phyloP scores from a whole-genome alignment of 2,797 vertebrate species.

The Manis pentadactyla region DNA sequence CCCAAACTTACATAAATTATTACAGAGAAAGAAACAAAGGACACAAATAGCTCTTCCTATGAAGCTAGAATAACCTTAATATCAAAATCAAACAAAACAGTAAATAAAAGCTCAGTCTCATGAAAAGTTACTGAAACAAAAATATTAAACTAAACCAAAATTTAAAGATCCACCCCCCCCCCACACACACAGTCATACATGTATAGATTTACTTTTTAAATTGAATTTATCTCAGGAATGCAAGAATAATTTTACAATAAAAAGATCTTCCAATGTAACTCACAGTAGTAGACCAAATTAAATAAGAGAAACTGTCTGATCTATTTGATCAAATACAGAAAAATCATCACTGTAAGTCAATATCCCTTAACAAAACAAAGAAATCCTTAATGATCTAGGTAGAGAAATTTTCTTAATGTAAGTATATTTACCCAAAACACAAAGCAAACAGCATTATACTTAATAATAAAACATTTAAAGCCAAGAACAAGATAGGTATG shows the following conservation, averaged over 20 bases:
- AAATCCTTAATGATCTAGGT: neutral
- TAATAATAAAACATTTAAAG: constrained; percentile 2
- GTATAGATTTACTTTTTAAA: neutral
- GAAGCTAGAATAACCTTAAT: neutral
- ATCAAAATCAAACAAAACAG: constrained; percentile 18
- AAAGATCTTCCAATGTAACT: neutral
- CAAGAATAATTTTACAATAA: neutral
- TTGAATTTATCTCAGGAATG: neutral
- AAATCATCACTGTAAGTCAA: neutral
- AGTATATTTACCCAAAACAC: neutral
- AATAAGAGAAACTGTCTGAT: neutral
- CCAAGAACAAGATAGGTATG: neutral
- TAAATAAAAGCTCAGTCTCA: neutral
- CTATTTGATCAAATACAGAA: neutral
- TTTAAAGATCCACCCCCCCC: neutral
- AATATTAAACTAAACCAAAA: neutral
- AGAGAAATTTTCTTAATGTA: neutral
- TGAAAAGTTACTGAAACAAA: neutral
- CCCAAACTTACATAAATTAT: neutral
- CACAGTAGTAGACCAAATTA: neutral
- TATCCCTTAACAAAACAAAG: neutral
- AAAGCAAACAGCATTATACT: neutral
- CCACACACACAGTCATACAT: neutral
- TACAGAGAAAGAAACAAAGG: neutral
- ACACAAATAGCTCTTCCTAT: neutral